Evolutionary conservation across 1,140 invertebrate genomes (phyloP).

Genomic region (Brachionus rotundiformis): DNA sequence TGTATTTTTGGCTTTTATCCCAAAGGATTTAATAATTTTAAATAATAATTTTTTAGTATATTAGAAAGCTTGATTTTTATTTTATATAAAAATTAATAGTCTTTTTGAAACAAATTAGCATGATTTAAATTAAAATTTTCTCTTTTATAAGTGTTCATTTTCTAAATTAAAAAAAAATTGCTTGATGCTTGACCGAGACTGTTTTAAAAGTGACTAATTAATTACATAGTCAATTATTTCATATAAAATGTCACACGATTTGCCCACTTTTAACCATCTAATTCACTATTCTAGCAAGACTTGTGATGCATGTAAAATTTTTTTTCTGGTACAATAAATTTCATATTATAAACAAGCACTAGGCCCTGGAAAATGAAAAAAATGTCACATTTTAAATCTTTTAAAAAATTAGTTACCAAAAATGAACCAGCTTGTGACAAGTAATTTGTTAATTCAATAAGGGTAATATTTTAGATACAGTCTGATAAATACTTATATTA

Average conservation of each 20-base stretch:
- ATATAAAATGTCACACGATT: conserved; percentile 1
- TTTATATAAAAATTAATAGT: too few species aligned
- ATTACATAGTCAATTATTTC: not conserved
- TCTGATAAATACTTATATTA: not conserved
- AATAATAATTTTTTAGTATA: not conserved
- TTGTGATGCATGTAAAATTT: not conserved
- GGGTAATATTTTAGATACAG: not conserved
- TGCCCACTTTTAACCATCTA: not conserved
- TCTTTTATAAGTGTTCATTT: too few species aligned
- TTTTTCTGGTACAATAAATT: not conserved
- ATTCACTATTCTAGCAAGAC: not conserved
- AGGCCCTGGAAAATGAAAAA: not conserved
- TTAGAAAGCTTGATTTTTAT: not conserved
- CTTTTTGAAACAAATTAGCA: too few species aligned
- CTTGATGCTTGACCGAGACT: not conserved
- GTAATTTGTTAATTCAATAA: not conserved
- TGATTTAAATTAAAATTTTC: too few species aligned
- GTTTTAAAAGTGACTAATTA: not conserved
- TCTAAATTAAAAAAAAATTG: too few species aligned
- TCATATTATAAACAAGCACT: not conserved
- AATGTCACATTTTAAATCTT: too few species aligned
- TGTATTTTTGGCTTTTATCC: not conserved
- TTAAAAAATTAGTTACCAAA: too few species aligned
- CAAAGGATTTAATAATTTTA: not conserved
- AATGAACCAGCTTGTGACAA: not conserved